Percentiles rank a stretch among this genome's conserved stretches.
phyloP scores from a whole-genome alignment of 2,113 vertebrate genomes.

The Percopsis transmontana region DNA sequence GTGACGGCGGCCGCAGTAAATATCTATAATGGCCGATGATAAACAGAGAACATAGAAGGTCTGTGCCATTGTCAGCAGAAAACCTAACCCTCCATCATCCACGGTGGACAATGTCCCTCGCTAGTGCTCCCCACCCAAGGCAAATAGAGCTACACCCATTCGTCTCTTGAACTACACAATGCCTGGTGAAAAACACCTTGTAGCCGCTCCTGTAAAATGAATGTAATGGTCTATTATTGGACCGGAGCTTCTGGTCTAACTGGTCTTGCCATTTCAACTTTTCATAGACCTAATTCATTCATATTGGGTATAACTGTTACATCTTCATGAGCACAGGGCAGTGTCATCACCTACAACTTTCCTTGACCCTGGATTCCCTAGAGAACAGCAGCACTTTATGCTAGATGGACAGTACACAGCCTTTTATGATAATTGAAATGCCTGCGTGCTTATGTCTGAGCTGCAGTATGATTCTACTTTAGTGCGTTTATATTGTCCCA shows the following conservation, averaged over 20 bases:
- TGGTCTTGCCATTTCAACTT: conserved; percentile 3
- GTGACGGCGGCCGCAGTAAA: conserved; percentile 64
- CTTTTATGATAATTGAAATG: no score
- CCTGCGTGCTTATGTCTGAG: not conserved
- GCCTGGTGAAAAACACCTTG: conserved; percentile 44
- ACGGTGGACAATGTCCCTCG: conserved; percentile 61
- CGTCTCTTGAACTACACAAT: conserved; percentile 54
- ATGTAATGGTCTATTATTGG: conserved; percentile 45
- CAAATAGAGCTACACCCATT: conserved; percentile 40
- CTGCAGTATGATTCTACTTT: conserved; percentile 26
- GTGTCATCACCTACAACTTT: no score
- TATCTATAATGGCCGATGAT: conserved; percentile 68
- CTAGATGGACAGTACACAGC: no score
- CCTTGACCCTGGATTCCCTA: no score
- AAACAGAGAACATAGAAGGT: conserved; percentile 62
- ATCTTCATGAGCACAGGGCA: no score
- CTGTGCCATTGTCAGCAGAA: conserved; percentile 67
- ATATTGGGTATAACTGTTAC: no score
- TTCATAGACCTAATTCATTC: no score
- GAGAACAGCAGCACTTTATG: no score
- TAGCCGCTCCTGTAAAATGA: conserved; percentile 34
- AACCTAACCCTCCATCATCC: conserved; percentile 50
- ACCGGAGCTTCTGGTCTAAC: conserved; percentile 38
- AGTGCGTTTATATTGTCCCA: conserved; percentile 41
- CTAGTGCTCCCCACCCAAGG: conserved; percentile 44